Conservation (phyloP, 2,113 vertebrate species). For the Delphinus delphis region DNA sequence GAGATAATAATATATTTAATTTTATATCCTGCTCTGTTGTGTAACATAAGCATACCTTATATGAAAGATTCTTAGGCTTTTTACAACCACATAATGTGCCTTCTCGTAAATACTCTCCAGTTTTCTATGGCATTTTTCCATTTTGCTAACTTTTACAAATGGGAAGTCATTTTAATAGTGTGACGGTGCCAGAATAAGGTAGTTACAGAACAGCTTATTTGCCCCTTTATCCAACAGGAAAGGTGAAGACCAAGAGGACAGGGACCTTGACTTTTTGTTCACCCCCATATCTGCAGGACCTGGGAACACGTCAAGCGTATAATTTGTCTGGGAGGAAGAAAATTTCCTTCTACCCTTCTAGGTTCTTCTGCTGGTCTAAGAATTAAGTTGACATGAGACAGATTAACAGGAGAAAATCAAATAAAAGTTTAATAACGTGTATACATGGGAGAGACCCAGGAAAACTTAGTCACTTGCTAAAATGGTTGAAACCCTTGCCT, state of each 20-base stretch:
- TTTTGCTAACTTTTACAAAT: constrained; percentile 19
- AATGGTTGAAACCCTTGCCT: background rate
- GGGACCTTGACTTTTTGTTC: background rate
- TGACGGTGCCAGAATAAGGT: background rate
- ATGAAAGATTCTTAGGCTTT: background rate
- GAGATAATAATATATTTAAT: background rate
- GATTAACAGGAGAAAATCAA: background rate
- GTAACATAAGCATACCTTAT: background rate
- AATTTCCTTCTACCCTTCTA: background rate
- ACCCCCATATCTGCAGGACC: background rate
- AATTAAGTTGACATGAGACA: background rate
- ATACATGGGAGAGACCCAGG: background rate
- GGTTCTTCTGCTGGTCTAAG: background rate
- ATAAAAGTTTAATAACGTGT: background rate
- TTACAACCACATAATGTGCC: background rate
- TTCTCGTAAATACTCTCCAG: background rate
- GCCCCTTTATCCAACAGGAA: background rate
- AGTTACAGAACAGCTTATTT: background rate
- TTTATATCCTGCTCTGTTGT: background rate
- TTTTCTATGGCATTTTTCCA: background rate
- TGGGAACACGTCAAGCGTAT: background rate
- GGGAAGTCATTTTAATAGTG: background rate
- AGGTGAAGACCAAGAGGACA: background rate
- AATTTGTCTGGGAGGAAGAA: background rate
- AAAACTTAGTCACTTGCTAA: background rate